A percentile compares a stretch with the other conserved stretches of the same genome.
Evolutionary conservation across 64 coral and sea anemone genomes (phyloP).

Genomic region (Stichodactyla helianthus): DNA sequence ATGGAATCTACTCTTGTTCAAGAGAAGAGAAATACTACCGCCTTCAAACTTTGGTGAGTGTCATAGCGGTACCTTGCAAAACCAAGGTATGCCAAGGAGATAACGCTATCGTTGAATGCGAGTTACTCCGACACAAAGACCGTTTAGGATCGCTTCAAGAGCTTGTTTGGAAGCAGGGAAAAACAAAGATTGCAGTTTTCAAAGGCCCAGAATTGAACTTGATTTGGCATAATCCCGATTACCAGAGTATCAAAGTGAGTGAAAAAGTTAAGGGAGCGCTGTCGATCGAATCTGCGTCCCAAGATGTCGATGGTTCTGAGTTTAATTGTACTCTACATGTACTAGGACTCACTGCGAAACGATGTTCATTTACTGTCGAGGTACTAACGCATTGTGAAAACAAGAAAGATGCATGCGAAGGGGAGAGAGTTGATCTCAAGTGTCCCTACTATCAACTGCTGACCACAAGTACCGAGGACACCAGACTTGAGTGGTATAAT

Average conservation of each 20-base stretch:
- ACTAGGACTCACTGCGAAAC: neutral
- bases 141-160: neutral
- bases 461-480: neutral
- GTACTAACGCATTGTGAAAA: neutral
- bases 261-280: neutral
- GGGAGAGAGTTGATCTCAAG: neutral
- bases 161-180: neutral
- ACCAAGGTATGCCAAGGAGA: neutral
- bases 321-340: neutral
- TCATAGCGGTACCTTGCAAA: neutral
- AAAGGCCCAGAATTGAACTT: neutral
- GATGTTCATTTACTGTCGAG: neutral
- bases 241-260: neutral
- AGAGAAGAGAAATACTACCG: neutral
- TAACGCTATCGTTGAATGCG: neutral
- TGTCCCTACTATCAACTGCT: neutral
- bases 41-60: neutral
- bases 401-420: neutral
- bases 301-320: neutral
- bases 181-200: neutral
- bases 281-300: neutral
- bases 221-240: neutral
- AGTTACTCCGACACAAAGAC: neutral
- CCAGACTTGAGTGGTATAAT: neutral
- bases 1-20: neutral